Conservation (phyloP, 1,140 invertebrate species). For the Macrobrachium rosenbergii region DNA sequence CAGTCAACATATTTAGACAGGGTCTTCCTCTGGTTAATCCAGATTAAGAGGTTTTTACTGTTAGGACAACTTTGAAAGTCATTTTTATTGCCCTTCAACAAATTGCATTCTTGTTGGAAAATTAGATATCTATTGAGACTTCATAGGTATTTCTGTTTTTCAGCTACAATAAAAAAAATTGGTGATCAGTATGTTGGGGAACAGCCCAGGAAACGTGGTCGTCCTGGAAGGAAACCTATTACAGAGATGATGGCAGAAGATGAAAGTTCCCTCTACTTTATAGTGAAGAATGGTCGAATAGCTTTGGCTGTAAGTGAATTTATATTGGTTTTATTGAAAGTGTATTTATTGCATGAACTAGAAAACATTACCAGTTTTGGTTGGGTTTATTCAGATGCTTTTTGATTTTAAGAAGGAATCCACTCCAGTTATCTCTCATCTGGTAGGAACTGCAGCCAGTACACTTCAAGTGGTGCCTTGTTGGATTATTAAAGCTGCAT, state of each 20-base stretch:
- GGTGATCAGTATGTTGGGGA: conserved; percentile 62
- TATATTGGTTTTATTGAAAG: neutral
- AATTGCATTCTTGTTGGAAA: neutral
- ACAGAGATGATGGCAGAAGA: conserved; percentile 73
- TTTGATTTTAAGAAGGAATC: no score
- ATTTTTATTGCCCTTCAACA: no score
- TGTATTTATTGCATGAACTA: neutral
- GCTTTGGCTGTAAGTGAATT: conserved; percentile 78
- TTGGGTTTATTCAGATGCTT: no score
- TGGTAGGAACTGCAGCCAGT: no score
- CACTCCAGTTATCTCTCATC: no score
- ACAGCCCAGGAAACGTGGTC: conserved; percentile 53
- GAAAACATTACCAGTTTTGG: no score
- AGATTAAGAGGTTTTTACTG: no score
- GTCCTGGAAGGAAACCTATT: conserved; percentile 62
- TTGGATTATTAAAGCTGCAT: no score
- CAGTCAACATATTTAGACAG: no score
- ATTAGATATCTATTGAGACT: neutral
- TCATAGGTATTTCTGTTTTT: neutral
- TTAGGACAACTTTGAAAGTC: no score
- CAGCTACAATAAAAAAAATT: conserved; percentile 65
- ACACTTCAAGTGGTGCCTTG: no score
- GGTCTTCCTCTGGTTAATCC: no score
- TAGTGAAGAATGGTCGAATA: conserved; percentile 83
- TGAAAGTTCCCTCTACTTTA: conserved; percentile 86